These are phyloP conservation scores for Tenualosa ilisha DNA, from an alignment of 2,797 vertebrate species.

Conservation along the genomic window DNA sequence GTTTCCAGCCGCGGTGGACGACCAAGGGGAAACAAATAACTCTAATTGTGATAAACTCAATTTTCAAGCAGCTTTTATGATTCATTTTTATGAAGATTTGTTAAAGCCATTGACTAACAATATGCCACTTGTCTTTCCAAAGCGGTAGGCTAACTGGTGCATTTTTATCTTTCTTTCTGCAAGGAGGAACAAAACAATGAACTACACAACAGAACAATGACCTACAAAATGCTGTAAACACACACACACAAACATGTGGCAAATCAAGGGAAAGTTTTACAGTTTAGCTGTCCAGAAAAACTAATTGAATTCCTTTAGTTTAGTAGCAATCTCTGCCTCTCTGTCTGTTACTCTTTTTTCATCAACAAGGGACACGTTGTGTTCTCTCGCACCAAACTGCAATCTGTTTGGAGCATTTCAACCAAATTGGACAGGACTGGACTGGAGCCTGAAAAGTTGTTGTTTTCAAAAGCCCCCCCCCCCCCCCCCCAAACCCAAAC, in stretches of 20 bases:
- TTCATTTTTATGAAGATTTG: neutral
- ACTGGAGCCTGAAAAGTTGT: too few species aligned
- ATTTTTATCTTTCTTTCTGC: neutral
- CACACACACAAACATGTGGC: neutral
- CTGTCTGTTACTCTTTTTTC: too few species aligned
- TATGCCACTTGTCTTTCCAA: neutral
- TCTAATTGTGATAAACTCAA: neutral
- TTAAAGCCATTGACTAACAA: neutral
- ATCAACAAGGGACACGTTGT: too few species aligned
- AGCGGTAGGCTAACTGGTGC: neutral
- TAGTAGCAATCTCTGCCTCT: too few species aligned
- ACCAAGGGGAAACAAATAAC: neutral
- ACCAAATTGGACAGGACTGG: too few species aligned
- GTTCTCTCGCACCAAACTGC: too few species aligned
- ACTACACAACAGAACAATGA: neutral
- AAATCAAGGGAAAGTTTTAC: neutral
- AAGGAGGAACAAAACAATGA: neutral
- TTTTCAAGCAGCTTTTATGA: conserved; percentile 3
- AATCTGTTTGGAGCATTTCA: too few species aligned
- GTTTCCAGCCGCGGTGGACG: neutral
- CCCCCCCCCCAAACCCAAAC: too few species aligned
- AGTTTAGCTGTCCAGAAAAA: neutral
- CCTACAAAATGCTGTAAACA: neutral
- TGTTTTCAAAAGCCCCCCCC: too few species aligned
- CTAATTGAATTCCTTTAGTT: neutral